Conservation (phyloP, 2,888 invertebrate genomes). For the Leptopilina myrica region DNA sequence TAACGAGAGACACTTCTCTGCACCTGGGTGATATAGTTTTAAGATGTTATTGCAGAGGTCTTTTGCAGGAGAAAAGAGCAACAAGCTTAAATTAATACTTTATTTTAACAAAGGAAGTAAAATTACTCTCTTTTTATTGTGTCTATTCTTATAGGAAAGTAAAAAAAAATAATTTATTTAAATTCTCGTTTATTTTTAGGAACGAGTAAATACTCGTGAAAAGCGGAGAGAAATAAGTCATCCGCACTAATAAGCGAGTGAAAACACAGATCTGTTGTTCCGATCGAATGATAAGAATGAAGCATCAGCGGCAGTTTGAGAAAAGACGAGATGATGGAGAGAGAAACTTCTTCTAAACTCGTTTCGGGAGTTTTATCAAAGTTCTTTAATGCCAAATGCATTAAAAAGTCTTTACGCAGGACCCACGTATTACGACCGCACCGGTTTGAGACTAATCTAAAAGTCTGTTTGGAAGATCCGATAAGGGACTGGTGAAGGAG, state of each 20-base stretch:
- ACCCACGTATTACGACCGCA: conserved; percentile 54
- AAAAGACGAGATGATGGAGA: conserved; percentile 43
- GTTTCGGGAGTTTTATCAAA: conserved; percentile 66
- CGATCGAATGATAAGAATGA: not conserved
- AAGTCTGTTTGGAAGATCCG: conserved; percentile 68
- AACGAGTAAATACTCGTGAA: too few species aligned
- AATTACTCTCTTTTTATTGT: too few species aligned
- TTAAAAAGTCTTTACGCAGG: conserved; percentile 64
- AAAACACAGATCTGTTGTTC: conserved; percentile 6
- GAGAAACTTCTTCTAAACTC: conserved; percentile 66
- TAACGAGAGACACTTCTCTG: conserved; percentile 36
- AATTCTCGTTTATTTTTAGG: too few species aligned
- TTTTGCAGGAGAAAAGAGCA: not conserved
- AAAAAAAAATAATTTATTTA: too few species aligned
- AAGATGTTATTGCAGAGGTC: conserved; percentile 9
- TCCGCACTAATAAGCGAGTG: conserved; percentile 1
- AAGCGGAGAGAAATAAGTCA: not conserved
- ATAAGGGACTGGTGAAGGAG: conserved; percentile 53
- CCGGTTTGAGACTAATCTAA: conserved; percentile 65
- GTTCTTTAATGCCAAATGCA: conserved; percentile 65
- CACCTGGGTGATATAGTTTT: conserved; percentile 39
- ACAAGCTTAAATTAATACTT: not conserved
- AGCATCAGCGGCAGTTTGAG: not conserved
- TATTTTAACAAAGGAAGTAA: not conserved
- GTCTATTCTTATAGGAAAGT: too few species aligned